Evolutionary conservation across 2,888 invertebrate genomes (phyloP).

Genomic region (Autographa pulchrina): DNA sequence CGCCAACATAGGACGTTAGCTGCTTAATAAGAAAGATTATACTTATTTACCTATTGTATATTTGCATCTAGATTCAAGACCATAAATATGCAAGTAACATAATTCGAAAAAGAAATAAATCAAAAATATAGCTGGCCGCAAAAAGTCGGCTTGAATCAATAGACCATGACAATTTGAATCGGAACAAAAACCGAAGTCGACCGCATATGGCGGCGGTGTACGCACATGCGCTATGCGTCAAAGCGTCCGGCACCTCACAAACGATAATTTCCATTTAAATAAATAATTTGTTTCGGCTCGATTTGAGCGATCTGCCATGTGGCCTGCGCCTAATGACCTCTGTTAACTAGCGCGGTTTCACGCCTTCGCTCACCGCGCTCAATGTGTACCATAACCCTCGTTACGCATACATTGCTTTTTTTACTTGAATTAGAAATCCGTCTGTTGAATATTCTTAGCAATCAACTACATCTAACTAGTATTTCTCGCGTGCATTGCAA

Average conservation of each 20-base stretch:
- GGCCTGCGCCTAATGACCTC: slow-evolving; percentile 81
- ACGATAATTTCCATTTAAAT: slow-evolving; percentile 87
- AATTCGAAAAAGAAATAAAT: slow-evolving; percentile 39
- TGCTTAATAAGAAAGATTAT: no score
- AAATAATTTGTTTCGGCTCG: slow-evolving; percentile 87
- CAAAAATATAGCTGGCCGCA: slow-evolving; percentile 42
- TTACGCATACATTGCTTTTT: slow-evolving; percentile 15
- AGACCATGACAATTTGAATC: slow-evolving; percentile 71
- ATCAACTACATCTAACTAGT: neutral
- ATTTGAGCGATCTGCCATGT: slow-evolving; percentile 83
- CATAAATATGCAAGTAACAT: slow-evolving; percentile 35
- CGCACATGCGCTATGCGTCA: slow-evolving; percentile 72
- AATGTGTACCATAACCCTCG: slow-evolving; percentile 29
- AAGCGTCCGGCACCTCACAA: slow-evolving; percentile 68
- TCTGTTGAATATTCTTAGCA: neutral
- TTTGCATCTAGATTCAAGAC: slow-evolving; percentile 11
- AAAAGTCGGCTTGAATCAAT: slow-evolving; percentile 64
- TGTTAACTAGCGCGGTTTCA: slow-evolving; percentile 86
- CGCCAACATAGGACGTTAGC: no score
- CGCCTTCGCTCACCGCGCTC: slow-evolving; percentile 74
- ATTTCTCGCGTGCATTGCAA: neutral
- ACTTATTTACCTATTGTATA: slow-evolving; percentile 12
- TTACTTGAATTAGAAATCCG: neutral
- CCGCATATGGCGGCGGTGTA: slow-evolving; percentile 73
- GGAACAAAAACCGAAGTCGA: slow-evolving; percentile 66